phyloP scores from a whole-genome alignment of 2,797 vertebrate genomes.

The Halcyon leucocephala region DNA sequence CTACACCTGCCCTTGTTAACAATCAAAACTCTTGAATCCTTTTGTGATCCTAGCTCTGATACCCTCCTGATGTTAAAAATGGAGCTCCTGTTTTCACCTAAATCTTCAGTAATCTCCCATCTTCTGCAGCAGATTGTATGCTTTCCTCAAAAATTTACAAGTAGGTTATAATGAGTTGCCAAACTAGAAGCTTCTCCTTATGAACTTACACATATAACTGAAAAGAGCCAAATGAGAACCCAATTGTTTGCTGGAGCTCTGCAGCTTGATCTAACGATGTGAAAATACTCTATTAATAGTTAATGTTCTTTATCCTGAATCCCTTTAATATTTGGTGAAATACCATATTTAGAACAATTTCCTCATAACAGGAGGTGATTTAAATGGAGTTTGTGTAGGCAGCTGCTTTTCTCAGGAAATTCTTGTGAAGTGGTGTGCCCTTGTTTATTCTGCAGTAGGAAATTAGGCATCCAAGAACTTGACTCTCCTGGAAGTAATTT shows the following conservation, averaged over 20 bases:
- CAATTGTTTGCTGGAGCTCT: not conserved
- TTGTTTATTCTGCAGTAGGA: not conserved
- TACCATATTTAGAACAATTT: not conserved
- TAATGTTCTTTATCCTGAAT: not conserved
- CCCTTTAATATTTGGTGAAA: slow-evolving; percentile 20
- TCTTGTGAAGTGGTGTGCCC: not conserved
- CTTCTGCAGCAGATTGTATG: not conserved
- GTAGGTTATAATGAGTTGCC: not conserved
- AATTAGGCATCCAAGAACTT: not conserved
- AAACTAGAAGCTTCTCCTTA: not conserved
- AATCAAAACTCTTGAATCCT: not conserved
- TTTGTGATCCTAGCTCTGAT: not conserved
- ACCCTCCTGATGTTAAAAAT: not conserved
- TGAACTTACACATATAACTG: not conserved
- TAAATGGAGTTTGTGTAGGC: slow-evolving; percentile 29
- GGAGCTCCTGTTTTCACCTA: not conserved
- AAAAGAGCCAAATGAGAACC: not conserved
- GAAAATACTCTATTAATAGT: not conserved
- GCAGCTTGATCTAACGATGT: not conserved
- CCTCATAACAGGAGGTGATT: slow-evolving; percentile 17
- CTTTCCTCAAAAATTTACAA: not conserved
- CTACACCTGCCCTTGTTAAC: not conserved
- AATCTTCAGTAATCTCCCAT: not conserved
- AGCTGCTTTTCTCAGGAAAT: slow-evolving; percentile 33
- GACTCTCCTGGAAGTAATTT: not conserved